Evolutionary conservation across 2,888 invertebrate species (phyloP).

Genomic region (Pachymerium ferrugineum): DNA sequence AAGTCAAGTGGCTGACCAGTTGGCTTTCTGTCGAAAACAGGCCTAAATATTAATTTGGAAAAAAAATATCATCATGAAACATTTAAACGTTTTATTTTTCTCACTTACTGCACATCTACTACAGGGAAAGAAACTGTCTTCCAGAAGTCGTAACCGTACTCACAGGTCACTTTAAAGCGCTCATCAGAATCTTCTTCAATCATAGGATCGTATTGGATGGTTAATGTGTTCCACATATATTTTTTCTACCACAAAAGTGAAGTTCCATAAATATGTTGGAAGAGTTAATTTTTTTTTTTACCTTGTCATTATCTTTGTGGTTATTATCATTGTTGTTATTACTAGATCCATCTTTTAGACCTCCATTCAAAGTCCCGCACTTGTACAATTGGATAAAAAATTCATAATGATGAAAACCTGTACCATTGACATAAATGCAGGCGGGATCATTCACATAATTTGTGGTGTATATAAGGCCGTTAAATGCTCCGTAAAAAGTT

Average conservation of each 20-base stretch:
- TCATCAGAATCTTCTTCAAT: slow-evolving; percentile 92
- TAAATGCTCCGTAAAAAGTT: slow-evolving; percentile 85
- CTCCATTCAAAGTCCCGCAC: slow-evolving; percentile 80
- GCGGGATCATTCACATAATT: slow-evolving; percentile 89
- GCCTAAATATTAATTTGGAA: slow-evolving; percentile 4
- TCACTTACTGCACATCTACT: slow-evolving; percentile 84
- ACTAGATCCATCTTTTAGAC: slow-evolving; percentile 34
- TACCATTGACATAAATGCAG: slow-evolving; percentile 91
- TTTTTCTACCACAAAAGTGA: slow-evolving; percentile 64
- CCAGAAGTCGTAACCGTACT: slow-evolving; percentile 95
- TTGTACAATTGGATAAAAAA: slow-evolving; percentile 88
- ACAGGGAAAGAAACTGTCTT: slow-evolving; percentile 93
- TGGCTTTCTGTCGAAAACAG: slow-evolving; percentile 64
- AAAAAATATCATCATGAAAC: not conserved
- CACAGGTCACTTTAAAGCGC: slow-evolving; percentile 92
- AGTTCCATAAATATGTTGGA: slow-evolving; percentile 23
- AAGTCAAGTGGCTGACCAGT: slow-evolving; percentile 91
- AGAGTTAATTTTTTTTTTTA: too few species aligned
- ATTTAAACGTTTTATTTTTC: not conserved
- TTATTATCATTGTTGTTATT: too few species aligned
- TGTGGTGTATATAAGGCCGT: slow-evolving; percentile 81
- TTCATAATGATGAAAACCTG: slow-evolving; percentile 84
- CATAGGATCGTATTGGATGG: slow-evolving; percentile 85
- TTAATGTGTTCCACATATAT: slow-evolving; percentile 94
- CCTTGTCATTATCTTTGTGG: too few species aligned